phyloP scores from a whole-genome alignment of 1,140 invertebrate species.

The Leptinotarsa undecemlineata region DNA sequence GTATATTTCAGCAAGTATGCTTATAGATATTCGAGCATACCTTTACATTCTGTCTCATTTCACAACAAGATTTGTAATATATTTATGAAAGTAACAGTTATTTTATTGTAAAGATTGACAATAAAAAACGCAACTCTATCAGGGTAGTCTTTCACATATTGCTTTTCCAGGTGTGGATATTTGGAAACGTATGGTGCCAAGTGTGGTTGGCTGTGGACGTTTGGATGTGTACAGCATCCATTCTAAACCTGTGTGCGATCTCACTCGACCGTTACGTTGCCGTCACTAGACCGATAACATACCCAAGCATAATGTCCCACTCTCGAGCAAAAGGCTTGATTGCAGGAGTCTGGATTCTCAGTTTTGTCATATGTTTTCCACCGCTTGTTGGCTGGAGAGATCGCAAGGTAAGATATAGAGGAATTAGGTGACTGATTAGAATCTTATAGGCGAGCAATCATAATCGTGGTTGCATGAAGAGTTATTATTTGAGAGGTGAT shows the following conservation, averaged over 20 bases:
- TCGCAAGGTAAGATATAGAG: slow-evolving; percentile 63
- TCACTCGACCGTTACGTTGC: slow-evolving; percentile 93
- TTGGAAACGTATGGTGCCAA: slow-evolving; percentile 88
- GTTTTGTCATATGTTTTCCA: slow-evolving; percentile 95
- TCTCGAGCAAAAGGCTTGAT: slow-evolving; percentile 86
- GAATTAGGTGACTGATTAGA: too few relatives aligned
- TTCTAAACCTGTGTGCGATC: slow-evolving; percentile 90
- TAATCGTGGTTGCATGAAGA: too few relatives aligned
- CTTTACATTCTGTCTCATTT: too few relatives aligned
- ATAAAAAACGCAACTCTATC: too few relatives aligned
- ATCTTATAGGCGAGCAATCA: too few relatives aligned
- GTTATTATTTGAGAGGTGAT: too few relatives aligned
- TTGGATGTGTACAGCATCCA: slow-evolving; percentile 95
- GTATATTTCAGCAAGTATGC: too few relatives aligned
- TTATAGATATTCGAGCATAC: too few relatives aligned
- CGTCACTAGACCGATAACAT: slow-evolving; percentile 90
- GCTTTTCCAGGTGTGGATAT: slow-evolving; percentile 83
- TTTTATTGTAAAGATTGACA: too few relatives aligned
- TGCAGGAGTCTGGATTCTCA: slow-evolving; percentile 89
- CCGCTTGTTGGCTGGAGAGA: slow-evolving; percentile 94
- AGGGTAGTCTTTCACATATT: neutral
- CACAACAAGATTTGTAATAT: too few relatives aligned
- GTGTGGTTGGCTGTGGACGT: slow-evolving; percentile 94
- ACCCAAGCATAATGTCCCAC: slow-evolving; percentile 91
- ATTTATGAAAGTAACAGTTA: too few relatives aligned